A percentile compares a stretch with the other conserved stretches of the same genome.
Conservation (phyloP, 2,113 vertebrate species). For the Chaetorhynchus papuensis region DNA sequence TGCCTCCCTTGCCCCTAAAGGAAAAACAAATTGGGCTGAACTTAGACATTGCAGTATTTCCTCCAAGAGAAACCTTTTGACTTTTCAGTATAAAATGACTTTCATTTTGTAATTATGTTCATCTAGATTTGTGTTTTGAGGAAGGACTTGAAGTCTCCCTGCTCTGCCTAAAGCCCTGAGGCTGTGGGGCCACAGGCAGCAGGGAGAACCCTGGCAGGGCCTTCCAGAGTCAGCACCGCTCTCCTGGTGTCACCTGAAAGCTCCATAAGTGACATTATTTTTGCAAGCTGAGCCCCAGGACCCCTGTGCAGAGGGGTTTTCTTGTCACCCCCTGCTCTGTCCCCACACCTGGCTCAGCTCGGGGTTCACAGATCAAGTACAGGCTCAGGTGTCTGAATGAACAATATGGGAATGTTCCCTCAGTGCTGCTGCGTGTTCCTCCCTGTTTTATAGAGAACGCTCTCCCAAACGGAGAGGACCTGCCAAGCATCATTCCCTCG, state of each 20-base stretch:
- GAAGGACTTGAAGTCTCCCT: neutral
- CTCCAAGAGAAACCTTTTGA: neutral
- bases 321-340: neutral
- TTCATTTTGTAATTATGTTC: neutral
- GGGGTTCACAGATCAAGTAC: fast-evolving
- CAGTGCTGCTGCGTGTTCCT: neutral
- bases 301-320: neutral
- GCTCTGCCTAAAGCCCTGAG: neutral
- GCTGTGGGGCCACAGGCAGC: neutral
- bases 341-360: neutral
- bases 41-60: neutral
- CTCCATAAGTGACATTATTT: neutral
- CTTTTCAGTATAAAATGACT: neutral
- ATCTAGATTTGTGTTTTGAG: neutral
- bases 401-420: neutral
- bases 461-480: fast-evolving
- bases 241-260: neutral
- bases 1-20: neutral
- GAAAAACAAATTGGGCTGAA: neutral
- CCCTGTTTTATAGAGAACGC: neutral
- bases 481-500: neutral
- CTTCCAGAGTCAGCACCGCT: neutral
- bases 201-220: neutral
- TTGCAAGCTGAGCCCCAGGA: neutral
- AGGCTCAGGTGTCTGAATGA: neutral